Percentiles rank a stretch among this genome's conserved stretches.
Evolutionary conservation across 2,797 vertebrate species (phyloP).

Genomic region (Sebastolobus alascanus): DNA sequence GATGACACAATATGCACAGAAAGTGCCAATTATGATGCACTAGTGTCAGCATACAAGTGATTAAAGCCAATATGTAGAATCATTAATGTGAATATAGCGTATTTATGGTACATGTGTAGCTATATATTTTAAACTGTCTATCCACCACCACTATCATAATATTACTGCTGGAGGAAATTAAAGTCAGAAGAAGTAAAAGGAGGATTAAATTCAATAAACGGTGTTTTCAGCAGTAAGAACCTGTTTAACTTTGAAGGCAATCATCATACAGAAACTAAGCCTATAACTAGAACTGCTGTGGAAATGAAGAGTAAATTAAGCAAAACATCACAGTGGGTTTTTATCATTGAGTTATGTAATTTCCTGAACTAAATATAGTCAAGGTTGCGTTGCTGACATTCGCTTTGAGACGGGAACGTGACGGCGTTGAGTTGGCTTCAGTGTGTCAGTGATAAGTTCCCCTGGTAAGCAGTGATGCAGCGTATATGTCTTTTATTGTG

Average conservation of each 20-base stretch:
- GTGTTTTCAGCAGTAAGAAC: not conserved
- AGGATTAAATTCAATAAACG: not conserved
- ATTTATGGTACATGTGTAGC: not conserved
- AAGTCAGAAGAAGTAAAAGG: constrained; percentile 7
- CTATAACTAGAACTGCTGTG: not conserved
- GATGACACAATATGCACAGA: not conserved
- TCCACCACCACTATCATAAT: not conserved
- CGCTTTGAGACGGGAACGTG: not conserved
- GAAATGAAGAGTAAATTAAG: not conserved
- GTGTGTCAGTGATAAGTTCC: not conserved
- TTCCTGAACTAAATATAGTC: constrained; percentile 10
- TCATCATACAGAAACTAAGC: not conserved
- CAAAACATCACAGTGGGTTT: not conserved
- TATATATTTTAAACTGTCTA: too few species aligned
- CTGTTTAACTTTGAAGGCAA: not conserved
- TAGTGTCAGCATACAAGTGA: not conserved
- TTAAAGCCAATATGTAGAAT: not conserved
- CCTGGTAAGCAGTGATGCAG: too few species aligned
- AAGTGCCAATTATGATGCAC: not conserved
- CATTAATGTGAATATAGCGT: not conserved
- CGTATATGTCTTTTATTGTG: too few species aligned
- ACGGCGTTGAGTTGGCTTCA: constrained; percentile 12
- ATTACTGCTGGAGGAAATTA: not conserved
- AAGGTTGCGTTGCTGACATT: constrained; percentile 3
- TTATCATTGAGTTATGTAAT: constrained; percentile 3